Percentiles rank a stretch among this genome's conserved stretches.
Evolutionary conservation across 2,888 invertebrate species (phyloP).

Genomic region (Habroteleia sp.): DNA sequence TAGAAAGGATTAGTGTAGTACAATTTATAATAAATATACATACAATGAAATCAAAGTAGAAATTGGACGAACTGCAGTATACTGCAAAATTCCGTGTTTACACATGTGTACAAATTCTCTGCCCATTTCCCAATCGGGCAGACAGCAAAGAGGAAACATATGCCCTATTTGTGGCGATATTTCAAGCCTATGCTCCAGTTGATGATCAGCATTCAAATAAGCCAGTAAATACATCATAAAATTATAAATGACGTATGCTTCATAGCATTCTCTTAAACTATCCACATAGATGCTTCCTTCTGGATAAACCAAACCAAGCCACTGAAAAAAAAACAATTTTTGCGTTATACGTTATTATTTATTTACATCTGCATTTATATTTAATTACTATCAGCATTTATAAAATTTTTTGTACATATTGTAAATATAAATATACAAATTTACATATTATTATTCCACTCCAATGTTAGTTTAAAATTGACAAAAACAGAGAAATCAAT

Average conservation of each 20-base stretch:
- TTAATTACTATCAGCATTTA: too few relatives aligned
- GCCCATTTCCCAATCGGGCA: slow-evolving; percentile 97
- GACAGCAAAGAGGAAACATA: slow-evolving; percentile 94
- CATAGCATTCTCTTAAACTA: slow-evolving; percentile 96
- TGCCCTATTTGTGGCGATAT: slow-evolving; percentile 93
- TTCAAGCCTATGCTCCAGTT: slow-evolving; percentile 90
- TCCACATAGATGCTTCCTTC: slow-evolving; percentile 95
- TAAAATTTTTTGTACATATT: too few relatives aligned
- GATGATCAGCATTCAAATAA: slow-evolving; percentile 93
- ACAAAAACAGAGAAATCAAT: too few relatives aligned
- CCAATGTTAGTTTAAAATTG: too few relatives aligned
- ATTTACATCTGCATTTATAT: too few relatives aligned
- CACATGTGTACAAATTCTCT: slow-evolving; percentile 95
- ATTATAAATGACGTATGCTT: slow-evolving; percentile 98
- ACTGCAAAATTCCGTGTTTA: slow-evolving; percentile 97
- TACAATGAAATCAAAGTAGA: slow-evolving; percentile 95
- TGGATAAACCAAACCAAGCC: slow-evolving; percentile 94
- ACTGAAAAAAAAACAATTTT: slow-evolving; percentile 84
- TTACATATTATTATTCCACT: too few relatives aligned
- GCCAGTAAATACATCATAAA: slow-evolving; percentile 97
- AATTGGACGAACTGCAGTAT: slow-evolving; percentile 94
- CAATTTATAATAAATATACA: too few relatives aligned
- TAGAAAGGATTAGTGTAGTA: too few relatives aligned
- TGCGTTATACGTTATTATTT: too few relatives aligned
- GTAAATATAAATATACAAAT: too few relatives aligned